Percentiles rank a stretch among this genome's conserved stretches.
phyloP scores from a whole-genome alignment of 2,888 invertebrate genomes.

The Nomada hirtipes region DNA sequence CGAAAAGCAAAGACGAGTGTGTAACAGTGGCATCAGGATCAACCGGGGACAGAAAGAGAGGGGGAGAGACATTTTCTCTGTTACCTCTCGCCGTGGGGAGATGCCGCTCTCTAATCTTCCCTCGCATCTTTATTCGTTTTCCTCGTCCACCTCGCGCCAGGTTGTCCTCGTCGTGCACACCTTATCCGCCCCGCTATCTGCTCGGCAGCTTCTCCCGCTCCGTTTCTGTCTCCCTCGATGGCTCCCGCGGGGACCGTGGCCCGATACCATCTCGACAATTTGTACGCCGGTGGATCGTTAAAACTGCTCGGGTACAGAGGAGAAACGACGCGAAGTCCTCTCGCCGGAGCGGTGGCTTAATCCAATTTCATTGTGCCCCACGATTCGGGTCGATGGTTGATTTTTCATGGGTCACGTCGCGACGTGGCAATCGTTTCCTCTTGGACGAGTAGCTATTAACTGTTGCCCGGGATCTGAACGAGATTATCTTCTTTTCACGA shows the following conservation, averaged over 20 bases:
- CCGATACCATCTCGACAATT: slow-evolving; percentile 82
- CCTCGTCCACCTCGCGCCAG: slow-evolving; percentile 33
- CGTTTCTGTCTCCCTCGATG: slow-evolving; percentile 26
- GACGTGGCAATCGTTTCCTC: slow-evolving; percentile 16
- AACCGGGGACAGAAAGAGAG: slow-evolving; percentile 42
- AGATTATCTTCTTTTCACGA: too few relatives aligned
- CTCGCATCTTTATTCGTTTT: slow-evolving; percentile 73
- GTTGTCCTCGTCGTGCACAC: slow-evolving; percentile 43
- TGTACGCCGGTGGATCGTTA: slow-evolving; percentile 81
- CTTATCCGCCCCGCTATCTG: slow-evolving; percentile 55
- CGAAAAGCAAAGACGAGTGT: background rate
- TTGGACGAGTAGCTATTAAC: background rate
- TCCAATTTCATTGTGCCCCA: slow-evolving; percentile 77
- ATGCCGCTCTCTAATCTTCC: slow-evolving; percentile 79
- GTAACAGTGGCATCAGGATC: slow-evolving; percentile 59
- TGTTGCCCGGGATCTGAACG: too few relatives aligned
- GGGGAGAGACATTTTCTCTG: slow-evolving; percentile 34
- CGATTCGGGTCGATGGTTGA: background rate
- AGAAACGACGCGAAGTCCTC: slow-evolving; percentile 17
- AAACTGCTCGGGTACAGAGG: slow-evolving; percentile 63
- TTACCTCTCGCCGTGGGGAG: slow-evolving; percentile 70
- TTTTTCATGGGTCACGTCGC: slow-evolving; percentile 10
- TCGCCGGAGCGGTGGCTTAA: slow-evolving; percentile 66
- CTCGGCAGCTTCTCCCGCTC: slow-evolving; percentile 26
- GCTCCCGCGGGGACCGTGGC: slow-evolving; percentile 52